Percentiles rank a stretch among this genome's conserved stretches.
Conservation (phyloP, 2,888 invertebrate genomes). For the Bugula neritina region DNA sequence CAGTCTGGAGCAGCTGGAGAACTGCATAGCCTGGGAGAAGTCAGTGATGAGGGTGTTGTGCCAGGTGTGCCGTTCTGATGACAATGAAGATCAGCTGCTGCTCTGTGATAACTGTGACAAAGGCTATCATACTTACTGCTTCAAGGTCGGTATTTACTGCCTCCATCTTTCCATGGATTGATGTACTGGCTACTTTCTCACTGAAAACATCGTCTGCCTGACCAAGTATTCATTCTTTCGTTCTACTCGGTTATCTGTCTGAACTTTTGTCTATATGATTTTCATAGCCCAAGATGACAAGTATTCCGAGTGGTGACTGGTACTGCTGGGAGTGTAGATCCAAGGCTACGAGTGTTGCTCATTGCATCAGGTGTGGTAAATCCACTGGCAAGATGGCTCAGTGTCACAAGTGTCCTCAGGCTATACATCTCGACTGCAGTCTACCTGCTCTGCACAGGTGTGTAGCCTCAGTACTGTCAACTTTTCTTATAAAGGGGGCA, state of each 20-base stretch:
- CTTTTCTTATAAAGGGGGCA: too few relatives aligned
- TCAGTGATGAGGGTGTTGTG: conserved; percentile 99
- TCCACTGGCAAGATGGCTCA: conserved; percentile 66
- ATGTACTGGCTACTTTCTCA: too few relatives aligned
- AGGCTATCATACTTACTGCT: conserved; percentile 97
- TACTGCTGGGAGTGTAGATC: conserved; percentile 81
- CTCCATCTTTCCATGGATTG: too few relatives aligned
- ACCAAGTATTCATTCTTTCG: too few relatives aligned
- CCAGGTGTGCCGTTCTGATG: conserved; percentile 92
- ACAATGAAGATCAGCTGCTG: conserved; percentile 88
- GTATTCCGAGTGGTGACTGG: conserved; percentile 97
- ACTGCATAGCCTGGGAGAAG: conserved; percentile 93
- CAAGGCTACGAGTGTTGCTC: conserved; percentile 70
- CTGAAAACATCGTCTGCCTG: too few relatives aligned
- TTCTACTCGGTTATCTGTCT: too few relatives aligned
- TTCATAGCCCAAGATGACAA: conserved; percentile 81
- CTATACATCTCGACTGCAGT: conserved; percentile 81
- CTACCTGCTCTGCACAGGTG: conserved; percentile 12
- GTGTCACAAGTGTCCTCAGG: conserved; percentile 83
- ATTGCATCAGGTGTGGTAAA: conserved; percentile 88
- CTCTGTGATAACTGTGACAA: conserved; percentile 96
- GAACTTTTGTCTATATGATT: too few relatives aligned
- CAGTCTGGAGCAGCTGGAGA: conserved; percentile 81
- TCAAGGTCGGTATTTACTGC: conserved; percentile 63
- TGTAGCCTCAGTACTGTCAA: too few relatives aligned